Evolutionary conservation across 2,113 vertebrate species (phyloP).

Genomic region (Trichechus manatus): DNA sequence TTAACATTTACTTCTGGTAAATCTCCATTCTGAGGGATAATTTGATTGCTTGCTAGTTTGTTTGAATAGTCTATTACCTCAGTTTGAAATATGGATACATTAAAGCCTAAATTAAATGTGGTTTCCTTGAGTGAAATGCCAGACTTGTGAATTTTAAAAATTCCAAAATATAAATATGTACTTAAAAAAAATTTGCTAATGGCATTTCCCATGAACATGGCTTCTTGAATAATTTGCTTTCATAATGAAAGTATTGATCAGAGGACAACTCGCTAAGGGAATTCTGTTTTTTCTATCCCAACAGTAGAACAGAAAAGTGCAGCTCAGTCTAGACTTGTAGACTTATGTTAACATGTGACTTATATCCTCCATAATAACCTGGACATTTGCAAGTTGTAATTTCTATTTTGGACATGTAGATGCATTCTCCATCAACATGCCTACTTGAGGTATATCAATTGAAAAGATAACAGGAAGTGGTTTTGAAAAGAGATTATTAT

Average conservation of each 20-base stretch:
- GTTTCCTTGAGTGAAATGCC: slow-evolving; percentile 65
- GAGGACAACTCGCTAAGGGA: background rate
- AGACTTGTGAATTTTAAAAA: slow-evolving; percentile 33
- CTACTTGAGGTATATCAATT: background rate
- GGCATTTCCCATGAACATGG: background rate
- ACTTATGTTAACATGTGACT: slow-evolving; percentile 24
- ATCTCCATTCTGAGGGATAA: slow-evolving; percentile 69
- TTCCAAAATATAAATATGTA: slow-evolving; percentile 61
- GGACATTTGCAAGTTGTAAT: background rate
- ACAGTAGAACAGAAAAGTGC: slow-evolving; percentile 3
- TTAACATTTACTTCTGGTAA: slow-evolving; percentile 67
- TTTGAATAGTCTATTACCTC: slow-evolving; percentile 66
- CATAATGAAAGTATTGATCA: slow-evolving; percentile 26
- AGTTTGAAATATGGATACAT: slow-evolving; percentile 42
- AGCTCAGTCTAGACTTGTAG: background rate
- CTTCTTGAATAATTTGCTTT: slow-evolving; percentile 69
- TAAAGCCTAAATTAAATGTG: slow-evolving; percentile 66
- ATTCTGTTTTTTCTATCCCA: slow-evolving; percentile 23
- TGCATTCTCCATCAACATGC: background rate
- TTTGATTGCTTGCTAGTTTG: slow-evolving; percentile 45
- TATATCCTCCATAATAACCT: background rate
- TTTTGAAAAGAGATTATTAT: slow-evolving; percentile 55
- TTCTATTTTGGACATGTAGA: slow-evolving; percentile 16
- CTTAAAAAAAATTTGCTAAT: slow-evolving; percentile 48
- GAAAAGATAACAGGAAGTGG: slow-evolving; percentile 19